phyloP scores from a whole-genome alignment of 2,888 invertebrate genomes.

The Epinotia ramella region DNA sequence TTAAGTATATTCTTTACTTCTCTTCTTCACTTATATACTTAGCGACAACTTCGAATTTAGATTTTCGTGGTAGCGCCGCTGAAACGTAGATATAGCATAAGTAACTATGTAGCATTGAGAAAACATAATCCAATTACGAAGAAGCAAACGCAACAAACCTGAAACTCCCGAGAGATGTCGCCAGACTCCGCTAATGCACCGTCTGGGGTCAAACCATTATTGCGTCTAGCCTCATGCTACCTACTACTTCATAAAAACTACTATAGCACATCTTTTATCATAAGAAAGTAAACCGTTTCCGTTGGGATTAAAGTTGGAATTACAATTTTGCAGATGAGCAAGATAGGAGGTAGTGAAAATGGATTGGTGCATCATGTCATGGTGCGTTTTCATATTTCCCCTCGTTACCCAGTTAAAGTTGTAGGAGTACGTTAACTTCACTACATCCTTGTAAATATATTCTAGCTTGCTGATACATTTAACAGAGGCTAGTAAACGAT shows the following conservation, averaged over 20 bases:
- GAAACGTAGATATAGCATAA: too few relatives aligned
- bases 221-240: slow-evolving; percentile 6
- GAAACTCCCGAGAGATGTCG: slow-evolving; percentile 25
- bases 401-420: slow-evolving; percentile 6
- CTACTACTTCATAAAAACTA: neutral
- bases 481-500: too few relatives aligned
- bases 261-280: too few relatives aligned
- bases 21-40: too few relatives aligned
- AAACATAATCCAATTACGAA: slow-evolving; percentile 14
- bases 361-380: neutral
- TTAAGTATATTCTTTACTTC: too few relatives aligned
- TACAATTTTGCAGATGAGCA: neutral
- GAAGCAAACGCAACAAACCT: slow-evolving; percentile 7
- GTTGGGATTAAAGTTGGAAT: neutral
- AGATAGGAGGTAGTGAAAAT: neutral
- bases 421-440: neutral
- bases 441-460: too few relatives aligned
- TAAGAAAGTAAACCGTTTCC: neutral
- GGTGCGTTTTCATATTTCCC: slow-evolving; percentile 20
- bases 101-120: neutral
- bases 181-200: slow-evolving; percentile 24
- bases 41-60: too few relatives aligned
- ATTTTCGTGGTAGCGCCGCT: too few relatives aligned
- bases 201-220: slow-evolving; percentile 21
- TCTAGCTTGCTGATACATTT: too few relatives aligned